Evolutionary conservation across 2,797 vertebrate genomes (phyloP), one percentile per base, ranked within the genome.

Genomic region (Chanos chanos): DNA sequence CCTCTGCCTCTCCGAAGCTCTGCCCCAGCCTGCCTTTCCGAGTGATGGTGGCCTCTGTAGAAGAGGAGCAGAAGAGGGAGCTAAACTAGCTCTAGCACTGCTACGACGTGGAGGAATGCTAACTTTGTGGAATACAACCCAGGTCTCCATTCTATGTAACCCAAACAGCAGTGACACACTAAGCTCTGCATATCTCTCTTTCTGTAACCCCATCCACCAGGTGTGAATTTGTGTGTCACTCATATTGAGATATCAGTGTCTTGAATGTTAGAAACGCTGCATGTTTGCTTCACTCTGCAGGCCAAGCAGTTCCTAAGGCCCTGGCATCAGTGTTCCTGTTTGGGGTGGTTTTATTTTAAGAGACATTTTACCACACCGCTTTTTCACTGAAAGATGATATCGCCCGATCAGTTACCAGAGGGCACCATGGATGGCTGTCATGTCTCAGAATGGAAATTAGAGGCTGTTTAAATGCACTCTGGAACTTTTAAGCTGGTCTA

Each of bases 221-320:
- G 40, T 64, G 60, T 70, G 72, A 76, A 82, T 79, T 74, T 78
- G 76, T 81, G 75, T 76, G 72, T 71, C 76, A 60, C 73, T 83
- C 77, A 73, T 72, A 77, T 86, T 85, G 76, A 86, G 81, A 85
- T 86, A 86, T 85, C 79, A 83, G 73, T 84, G 67, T 77, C 83
- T 79, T 83, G 85, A 85, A 83, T 86, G 88, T 85, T 81, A 85
- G 83, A 84, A 86, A 83, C 82, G 72, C 58, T 76, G 72, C 72
- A 76, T 80, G 79, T 77, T 79, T 79, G 76, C 71, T 50, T 74
- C 36, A 51, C 57, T 61, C 77, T 64, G 71, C 69, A 73, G 15
- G 21, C 25, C 18, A 5, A 53, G 7, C 27, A 61, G 5, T 52
- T 55, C 34, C 55, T 15, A 19, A 1, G 8, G 87, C 78, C 84